phyloP scores from a whole-genome alignment of 2,797 vertebrate species.

The Diglossa cyanea region DNA sequence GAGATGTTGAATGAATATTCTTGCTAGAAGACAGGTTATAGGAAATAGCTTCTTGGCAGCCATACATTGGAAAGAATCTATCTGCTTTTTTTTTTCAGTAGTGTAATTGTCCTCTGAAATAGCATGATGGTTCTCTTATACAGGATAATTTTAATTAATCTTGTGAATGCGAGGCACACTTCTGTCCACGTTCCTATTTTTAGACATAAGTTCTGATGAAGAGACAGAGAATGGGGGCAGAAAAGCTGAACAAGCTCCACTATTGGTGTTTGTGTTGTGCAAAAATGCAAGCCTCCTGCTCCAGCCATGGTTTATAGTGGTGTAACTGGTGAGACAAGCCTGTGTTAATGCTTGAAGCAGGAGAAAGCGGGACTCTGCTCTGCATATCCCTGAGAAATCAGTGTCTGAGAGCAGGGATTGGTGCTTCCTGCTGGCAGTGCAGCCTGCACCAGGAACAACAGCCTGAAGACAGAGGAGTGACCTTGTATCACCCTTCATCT shows the following conservation, averaged over 20 bases:
- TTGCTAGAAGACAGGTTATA: background rate
- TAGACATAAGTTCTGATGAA: background rate
- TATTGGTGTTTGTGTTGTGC: background rate
- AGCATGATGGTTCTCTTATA: background rate
- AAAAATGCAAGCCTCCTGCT: background rate
- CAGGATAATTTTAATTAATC: background rate
- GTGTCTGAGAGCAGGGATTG: background rate
- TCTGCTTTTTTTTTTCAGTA: background rate
- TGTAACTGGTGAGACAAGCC: background rate
- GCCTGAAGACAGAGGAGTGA: background rate
- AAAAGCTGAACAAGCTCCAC: background rate
- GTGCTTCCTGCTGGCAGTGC: background rate
- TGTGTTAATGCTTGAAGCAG: background rate
- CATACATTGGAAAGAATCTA: background rate
- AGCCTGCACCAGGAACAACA: background rate
- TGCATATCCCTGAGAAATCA: rapidly evolving
- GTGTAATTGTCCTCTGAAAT: background rate
- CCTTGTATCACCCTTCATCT: background rate
- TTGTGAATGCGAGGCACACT: background rate
- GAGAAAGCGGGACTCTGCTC: background rate
- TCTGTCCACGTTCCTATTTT: background rate
- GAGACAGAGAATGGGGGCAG: background rate
- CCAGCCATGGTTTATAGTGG: background rate
- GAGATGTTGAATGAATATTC: background rate
- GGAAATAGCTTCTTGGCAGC: background rate